phyloP scores from a whole-genome alignment of 1,140 invertebrate species.

The Drosophila bifasciata region DNA sequence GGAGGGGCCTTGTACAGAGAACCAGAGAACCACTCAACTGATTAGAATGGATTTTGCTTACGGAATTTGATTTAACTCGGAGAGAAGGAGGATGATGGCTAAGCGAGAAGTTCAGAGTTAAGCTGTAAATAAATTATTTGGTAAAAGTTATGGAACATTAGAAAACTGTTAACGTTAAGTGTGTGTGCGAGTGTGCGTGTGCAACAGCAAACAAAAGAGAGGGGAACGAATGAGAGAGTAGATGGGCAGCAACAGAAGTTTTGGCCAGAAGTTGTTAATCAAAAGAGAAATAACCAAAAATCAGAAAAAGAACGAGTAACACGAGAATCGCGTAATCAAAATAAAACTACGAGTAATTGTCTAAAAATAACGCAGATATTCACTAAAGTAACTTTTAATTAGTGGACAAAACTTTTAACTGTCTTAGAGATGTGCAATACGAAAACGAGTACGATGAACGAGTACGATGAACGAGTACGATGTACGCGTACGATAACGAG shows the following conservation, averaged over 20 bases:
- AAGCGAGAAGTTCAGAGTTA: constrained; percentile 20
- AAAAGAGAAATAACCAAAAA: constrained; percentile 31
- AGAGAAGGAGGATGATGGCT: neutral
- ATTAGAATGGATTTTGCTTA: constrained; percentile 42
- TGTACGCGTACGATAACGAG: neutral
- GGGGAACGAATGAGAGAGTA: constrained; percentile 1
- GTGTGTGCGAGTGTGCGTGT: constrained; percentile 15
- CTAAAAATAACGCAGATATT: constrained; percentile 55
- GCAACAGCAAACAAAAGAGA: constrained; percentile 39
- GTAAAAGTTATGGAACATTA: constrained; percentile 42
- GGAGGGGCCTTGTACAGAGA: constrained; percentile 42
- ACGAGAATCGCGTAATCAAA: constrained; percentile 67
- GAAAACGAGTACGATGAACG: constrained; percentile 1
- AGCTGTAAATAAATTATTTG: constrained; percentile 73
- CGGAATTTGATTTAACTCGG: constrained; percentile 28
- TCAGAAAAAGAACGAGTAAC: constrained; percentile 42
- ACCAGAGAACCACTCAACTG: constrained; percentile 43
- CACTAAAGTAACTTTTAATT: constrained; percentile 58
- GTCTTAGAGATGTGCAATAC: constrained; percentile 41
- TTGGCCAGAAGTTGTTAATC: constrained; percentile 55
- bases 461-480: constrained; percentile 9
- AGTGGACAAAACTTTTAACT: constrained; percentile 47
- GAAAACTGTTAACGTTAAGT: constrained; percentile 45
- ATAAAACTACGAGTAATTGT: constrained; percentile 66
- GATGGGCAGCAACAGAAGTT: constrained; percentile 11